These are phyloP conservation scores for Gonocerus acuteangulatus DNA, from an alignment of 2,888 invertebrate species.

Conservation along the genomic window DNA sequence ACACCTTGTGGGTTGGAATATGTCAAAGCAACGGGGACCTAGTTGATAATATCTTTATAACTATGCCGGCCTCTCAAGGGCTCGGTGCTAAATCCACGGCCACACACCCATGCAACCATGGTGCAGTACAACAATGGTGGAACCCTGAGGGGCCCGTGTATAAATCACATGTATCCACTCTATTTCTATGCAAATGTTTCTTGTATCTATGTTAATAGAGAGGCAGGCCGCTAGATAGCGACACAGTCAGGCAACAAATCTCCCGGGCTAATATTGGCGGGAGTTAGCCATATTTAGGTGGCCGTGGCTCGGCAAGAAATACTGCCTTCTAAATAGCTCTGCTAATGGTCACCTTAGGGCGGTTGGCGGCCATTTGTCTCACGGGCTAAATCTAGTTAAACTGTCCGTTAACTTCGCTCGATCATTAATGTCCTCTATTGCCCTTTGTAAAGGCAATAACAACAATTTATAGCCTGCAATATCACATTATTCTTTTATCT, in stretches of 20 bases:
- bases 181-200: conserved; percentile 1
- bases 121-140: neutral
- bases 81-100: too few relatives aligned
- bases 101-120: too few relatives aligned
- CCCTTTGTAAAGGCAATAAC: neutral
- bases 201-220: conserved; percentile 1
- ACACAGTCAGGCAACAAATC: neutral
- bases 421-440: neutral
- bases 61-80: too few relatives aligned
- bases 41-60: too few relatives aligned
- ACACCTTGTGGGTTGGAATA: too few relatives aligned
- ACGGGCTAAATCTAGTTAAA: neutral
- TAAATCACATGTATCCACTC: conserved; percentile 1
- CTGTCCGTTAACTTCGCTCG: neutral
- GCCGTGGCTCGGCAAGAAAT: neutral
- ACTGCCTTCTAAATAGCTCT: conserved; percentile 1
- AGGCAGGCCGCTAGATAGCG: neutral
- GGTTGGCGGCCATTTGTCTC: neutral
- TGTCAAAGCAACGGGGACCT: too few relatives aligned
- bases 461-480: neutral
- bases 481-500: neutral
- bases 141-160: neutral
- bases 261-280: neutral
- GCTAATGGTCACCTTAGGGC: conserved; percentile 1
- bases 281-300: neutral